phyloP scores from a whole-genome alignment of 2,797 vertebrate species.

The Parambassis ranga region DNA sequence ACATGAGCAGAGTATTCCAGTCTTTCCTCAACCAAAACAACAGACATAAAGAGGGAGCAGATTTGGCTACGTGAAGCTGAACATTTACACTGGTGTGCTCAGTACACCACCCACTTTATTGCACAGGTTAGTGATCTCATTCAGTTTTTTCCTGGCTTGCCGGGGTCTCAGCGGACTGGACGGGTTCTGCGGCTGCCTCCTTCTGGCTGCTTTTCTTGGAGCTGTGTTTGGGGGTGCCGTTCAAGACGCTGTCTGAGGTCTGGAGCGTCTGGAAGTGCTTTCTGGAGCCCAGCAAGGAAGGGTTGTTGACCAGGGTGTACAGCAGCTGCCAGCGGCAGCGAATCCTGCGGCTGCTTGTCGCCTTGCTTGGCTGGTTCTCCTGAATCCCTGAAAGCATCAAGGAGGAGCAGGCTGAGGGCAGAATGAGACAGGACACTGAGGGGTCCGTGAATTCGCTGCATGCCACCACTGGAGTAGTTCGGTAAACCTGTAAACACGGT shows the following conservation, averaged over 20 bases:
- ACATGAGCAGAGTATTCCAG: no score
- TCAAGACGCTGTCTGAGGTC: conserved; percentile 65
- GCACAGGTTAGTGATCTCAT: background rate
- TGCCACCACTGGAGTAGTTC: no score
- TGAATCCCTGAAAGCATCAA: conserved; percentile 82
- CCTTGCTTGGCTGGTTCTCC: conserved; percentile 55
- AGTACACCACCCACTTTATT: background rate
- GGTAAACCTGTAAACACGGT: no score
- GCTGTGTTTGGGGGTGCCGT: conserved; percentile 69
- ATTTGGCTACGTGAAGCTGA: background rate
- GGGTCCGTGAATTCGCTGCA: background rate
- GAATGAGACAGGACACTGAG: conserved; percentile 4
- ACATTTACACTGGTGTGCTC: background rate
- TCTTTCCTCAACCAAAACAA: background rate
- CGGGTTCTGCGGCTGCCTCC: conserved; percentile 38
- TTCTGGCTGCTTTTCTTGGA: conserved; percentile 59
- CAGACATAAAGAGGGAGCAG: background rate
- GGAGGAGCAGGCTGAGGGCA: conserved; percentile 38
- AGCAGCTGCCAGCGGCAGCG: conserved; percentile 86
- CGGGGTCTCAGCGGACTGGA: background rate
- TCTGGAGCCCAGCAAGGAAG: conserved; percentile 84
- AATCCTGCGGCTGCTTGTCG: conserved; percentile 47
- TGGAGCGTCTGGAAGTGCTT: conserved; percentile 83
- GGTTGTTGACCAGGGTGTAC: conserved; percentile 92
- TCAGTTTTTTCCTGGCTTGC: conserved; percentile 37